Evolutionary conservation across 2,888 invertebrate genomes (phyloP), one percentile per base, ranked within the genome.

Genomic region (Apodemia duryi): DNA sequence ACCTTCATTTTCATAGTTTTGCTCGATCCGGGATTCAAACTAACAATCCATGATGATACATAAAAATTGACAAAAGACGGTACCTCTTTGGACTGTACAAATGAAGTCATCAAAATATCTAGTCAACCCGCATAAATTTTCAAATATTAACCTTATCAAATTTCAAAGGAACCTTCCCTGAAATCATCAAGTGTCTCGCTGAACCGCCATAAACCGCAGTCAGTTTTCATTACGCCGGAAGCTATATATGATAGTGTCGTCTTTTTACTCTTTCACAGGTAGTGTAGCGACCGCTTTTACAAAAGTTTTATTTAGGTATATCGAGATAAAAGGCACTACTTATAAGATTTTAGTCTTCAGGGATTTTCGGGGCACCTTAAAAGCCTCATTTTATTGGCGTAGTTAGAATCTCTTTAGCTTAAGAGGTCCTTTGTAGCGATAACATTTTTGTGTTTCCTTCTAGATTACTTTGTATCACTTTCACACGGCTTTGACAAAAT

Each of bases 241-340:
- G 49, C 49, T 49, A 49, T n/a, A n/a, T 6, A n/a, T 6, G 6
- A 49, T 49, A 49, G 49, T 51, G 6, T 41, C 67, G 61, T 70
- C 69, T 69, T 70, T 68, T 68, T 64, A 68, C 67, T 66, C 65
- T 68, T 70, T 70, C 70, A 70, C 66, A 68, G 63, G 67, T 65
- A 66, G 66, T 66, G 64, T 68, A 61, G 68, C 67, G 67, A 70
- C 69, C 68, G 67, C 67, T 67, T 68, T 46, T 52, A 68, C 66
- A 67, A 68, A 66, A 65, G 66, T 57, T 29, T 57, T 57, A 35
- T 57, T 57, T 57, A 21, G 21, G 21, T 21, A 21, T 57, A 13
- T 57, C 32, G 11, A 32, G 57, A 32, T 60, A 57, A 57, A 57
- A 57, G 57, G 57, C 51, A 21, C 51, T 51, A 51, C 21, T 21